phyloP scores from a whole-genome alignment of 2,113 vertebrate species.

The Chrysemys picta region DNA sequence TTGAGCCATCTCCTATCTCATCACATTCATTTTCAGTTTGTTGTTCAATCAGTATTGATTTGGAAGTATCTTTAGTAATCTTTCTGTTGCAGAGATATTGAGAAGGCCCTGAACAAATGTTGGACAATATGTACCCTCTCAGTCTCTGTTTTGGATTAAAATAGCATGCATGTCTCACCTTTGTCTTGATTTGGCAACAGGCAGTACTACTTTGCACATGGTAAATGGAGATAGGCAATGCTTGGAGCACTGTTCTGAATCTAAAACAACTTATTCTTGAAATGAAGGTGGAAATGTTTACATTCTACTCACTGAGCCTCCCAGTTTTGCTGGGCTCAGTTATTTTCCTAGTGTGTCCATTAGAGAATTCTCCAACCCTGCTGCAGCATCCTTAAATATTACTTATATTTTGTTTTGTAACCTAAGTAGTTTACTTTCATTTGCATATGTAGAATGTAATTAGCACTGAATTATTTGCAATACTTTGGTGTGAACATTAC shows the following conservation, averaged over 20 bases:
- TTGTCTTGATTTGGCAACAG: not conserved
- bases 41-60: not conserved
- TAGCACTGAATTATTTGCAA: not conserved
- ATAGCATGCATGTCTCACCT: accelerated
- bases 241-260: not conserved
- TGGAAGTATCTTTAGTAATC: not conserved
- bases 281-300: not conserved
- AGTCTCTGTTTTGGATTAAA: not conserved
- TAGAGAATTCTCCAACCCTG: not conserved
- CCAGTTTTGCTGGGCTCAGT: not conserved
- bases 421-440: not conserved
- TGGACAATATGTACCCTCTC: accelerated
- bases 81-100: not conserved
- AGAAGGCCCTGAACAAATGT: not conserved
- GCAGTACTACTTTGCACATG: not conserved
- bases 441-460: not conserved
- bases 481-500: not conserved
- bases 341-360: not conserved
- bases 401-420: not conserved
- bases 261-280: not conserved
- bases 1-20: not conserved
- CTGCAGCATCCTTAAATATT: accelerated
- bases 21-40: not conserved
- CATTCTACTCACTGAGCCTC: not conserved
- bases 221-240: not conserved